phyloP scores from a whole-genome alignment of 2,888 invertebrate species.

The Furcula furcula region DNA sequence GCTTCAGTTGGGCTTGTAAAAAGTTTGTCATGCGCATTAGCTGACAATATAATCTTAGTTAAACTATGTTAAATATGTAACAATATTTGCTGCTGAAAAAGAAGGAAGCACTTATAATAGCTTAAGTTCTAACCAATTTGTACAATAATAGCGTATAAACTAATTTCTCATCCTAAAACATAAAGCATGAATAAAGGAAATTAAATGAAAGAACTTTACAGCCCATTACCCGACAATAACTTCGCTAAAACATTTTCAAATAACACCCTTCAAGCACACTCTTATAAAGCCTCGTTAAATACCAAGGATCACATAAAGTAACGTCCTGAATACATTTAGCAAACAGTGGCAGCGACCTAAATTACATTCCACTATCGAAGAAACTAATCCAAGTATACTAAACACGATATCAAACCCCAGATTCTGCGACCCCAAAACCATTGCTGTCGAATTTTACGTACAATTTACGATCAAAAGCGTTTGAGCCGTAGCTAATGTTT shows the following conservation, averaged over 20 bases:
- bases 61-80: too few relatives aligned
- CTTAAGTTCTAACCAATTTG: too few relatives aligned
- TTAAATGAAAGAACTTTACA: background rate
- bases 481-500: conserved; percentile 74
- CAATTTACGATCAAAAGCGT: conserved; percentile 74
- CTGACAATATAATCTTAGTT: too few relatives aligned
- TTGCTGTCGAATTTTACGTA: conserved; percentile 73
- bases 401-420: conserved; percentile 39
- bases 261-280: conserved; percentile 11
- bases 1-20: too few relatives aligned
- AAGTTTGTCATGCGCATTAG: too few relatives aligned
- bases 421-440: conserved; percentile 54
- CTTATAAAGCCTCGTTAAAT: conserved; percentile 18
- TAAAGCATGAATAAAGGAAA: background rate
- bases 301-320: conserved; percentile 17
- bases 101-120: too few relatives aligned
- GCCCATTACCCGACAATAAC: background rate
- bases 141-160: too few relatives aligned
- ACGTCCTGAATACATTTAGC: conserved; percentile 22
- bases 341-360: conserved; percentile 18
- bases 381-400: conserved; percentile 48
- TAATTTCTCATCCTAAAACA: background rate
- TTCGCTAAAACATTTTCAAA: background rate
- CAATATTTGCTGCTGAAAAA: too few relatives aligned
- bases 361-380: conserved; percentile 24